These are phyloP conservation scores for Eulemur coronatus DNA, from an alignment of 2,797 vertebrate species.

Conservation along the genomic window DNA sequence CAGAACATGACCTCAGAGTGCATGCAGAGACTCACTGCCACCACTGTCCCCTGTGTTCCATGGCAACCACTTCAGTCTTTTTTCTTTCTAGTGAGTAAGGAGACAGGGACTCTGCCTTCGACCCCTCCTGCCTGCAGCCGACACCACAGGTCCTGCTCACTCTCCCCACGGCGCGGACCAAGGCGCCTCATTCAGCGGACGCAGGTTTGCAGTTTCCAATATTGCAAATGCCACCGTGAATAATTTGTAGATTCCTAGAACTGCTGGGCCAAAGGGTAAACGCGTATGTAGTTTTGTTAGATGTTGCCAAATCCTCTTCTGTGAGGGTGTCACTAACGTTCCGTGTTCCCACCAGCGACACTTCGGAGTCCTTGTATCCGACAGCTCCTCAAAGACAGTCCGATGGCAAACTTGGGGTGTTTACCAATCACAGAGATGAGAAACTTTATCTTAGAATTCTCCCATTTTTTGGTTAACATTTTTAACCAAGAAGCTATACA, in stretches of 20 bases:
- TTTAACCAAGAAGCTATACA: neutral
- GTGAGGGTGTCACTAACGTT: neutral
- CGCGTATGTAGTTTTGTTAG: neutral
- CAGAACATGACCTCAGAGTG: no score
- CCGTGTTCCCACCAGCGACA: neutral
- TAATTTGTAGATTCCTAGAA: neutral
- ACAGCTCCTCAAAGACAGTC: neutral
- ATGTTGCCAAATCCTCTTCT: neutral
- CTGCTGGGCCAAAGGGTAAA: neutral
- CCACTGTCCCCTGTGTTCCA: no score
- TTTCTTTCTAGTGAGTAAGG: no score
- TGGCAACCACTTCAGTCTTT: no score
- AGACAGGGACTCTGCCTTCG: no score
- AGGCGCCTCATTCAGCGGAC: no score
- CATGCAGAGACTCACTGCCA: no score
- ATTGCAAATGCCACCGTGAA: neutral
- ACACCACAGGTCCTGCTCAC: no score
- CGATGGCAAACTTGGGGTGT: neutral
- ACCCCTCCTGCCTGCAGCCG: no score
- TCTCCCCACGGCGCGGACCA: no score
- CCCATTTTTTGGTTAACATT: neutral
- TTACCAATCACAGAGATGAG: neutral
- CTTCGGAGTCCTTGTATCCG: neutral
- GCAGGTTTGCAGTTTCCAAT: no score
- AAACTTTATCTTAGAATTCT: neutral